phyloP scores from a whole-genome alignment of 2,113 vertebrate species.

The Prunella himalayana region DNA sequence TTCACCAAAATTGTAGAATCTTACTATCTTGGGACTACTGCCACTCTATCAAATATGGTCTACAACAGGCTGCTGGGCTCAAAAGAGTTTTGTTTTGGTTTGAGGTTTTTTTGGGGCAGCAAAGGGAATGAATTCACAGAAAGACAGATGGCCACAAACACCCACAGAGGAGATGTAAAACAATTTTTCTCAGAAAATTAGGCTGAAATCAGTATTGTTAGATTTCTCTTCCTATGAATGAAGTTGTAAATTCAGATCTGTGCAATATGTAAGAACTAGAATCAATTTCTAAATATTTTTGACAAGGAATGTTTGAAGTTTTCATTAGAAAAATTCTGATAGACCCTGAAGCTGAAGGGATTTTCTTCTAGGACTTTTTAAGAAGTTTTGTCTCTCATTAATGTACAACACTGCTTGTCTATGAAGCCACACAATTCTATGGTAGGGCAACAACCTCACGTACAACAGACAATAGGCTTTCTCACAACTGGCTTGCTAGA shows the following conservation, averaged over 20 bases:
- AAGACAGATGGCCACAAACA: slow-evolving; percentile 1
- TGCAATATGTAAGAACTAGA: background rate
- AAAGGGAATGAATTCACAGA: background rate
- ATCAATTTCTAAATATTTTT: background rate
- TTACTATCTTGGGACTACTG: background rate
- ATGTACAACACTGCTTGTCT: background rate
- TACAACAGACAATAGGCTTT: background rate
- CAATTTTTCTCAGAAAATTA: background rate
- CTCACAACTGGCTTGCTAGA: background rate
- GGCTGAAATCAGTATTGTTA: background rate
- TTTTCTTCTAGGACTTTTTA: background rate
- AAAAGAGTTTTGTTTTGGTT: background rate
- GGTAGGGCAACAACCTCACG: background rate
- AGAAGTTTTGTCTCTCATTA: background rate
- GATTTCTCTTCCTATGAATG: background rate
- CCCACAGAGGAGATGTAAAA: background rate
- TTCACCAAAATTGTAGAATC: background rate
- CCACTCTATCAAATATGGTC: background rate
- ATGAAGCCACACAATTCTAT: background rate
- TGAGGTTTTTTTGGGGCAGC: background rate
- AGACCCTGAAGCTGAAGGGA: background rate
- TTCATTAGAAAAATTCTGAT: background rate
- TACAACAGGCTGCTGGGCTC: background rate
- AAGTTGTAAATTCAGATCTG: background rate
- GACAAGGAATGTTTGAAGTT: background rate